Conservation (phyloP, 2,113 vertebrate genomes). For the Mola mola region DNA sequence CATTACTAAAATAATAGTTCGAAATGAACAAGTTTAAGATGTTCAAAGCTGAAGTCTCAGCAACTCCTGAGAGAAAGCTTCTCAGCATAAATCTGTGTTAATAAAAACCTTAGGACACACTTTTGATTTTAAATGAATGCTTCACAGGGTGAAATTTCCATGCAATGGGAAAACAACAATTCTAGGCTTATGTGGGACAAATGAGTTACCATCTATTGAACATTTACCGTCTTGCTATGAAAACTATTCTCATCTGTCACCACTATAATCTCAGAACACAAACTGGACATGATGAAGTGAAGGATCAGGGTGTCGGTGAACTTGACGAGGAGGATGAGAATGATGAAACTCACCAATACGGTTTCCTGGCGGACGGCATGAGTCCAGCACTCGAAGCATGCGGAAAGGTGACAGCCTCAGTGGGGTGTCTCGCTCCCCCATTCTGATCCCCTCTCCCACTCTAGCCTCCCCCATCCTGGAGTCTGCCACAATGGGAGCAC, state of each 20-base stretch:
- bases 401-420: slow-evolving; percentile 79
- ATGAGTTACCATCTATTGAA: neutral
- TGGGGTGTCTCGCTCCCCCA: slow-evolving; percentile 66
- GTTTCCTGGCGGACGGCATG: slow-evolving; percentile 73
- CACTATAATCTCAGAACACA: neutral
- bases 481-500: slow-evolving; percentile 42
- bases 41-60: neutral
- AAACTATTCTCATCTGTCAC: too few species aligned
- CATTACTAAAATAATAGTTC: slow-evolving; percentile 1
- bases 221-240: too few species aligned
- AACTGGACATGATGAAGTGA: neutral
- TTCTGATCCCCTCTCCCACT: slow-evolving; percentile 59
- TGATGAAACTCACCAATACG: slow-evolving; percentile 77
- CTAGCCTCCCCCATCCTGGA: slow-evolving; percentile 55
- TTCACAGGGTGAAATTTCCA: slow-evolving; percentile 2
- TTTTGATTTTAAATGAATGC: slow-evolving; percentile 1
- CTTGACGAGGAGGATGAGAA: neutral
- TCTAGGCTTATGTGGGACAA: too few species aligned
- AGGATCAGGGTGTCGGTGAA: slow-evolving; percentile 9
- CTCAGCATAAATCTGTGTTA: slow-evolving; percentile 20
- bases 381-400: slow-evolving; percentile 80
- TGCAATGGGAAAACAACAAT: too few species aligned
- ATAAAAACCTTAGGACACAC: slow-evolving; percentile 10
- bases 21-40: slow-evolving; percentile 3
- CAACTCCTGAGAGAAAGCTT: slow-evolving; percentile 8